phyloP scores from a whole-genome alignment of 1,140 invertebrate genomes.

The Eupeodes corollae region DNA sequence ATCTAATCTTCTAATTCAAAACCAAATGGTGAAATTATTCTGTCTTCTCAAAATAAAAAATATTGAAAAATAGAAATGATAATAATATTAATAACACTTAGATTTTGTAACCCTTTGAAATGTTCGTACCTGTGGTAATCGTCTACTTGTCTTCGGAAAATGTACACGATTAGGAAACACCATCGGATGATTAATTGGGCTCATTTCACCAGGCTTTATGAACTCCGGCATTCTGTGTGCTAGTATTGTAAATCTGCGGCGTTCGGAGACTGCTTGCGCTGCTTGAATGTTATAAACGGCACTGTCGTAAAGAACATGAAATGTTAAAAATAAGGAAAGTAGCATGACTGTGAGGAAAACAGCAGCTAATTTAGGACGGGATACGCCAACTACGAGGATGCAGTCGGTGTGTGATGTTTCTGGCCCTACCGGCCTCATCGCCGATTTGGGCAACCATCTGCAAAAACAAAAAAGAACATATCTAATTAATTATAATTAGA shows the following conservation, averaged over 20 bases:
- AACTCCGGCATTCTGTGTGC: conserved; percentile 21
- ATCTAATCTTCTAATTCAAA: no score
- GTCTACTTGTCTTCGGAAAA: conserved; percentile 40
- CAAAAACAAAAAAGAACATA: conserved; percentile 10
- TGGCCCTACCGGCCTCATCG: conserved; percentile 62
- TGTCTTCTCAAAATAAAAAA: no score
- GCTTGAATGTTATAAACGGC: conserved; percentile 63
- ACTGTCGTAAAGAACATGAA: conserved; percentile 70
- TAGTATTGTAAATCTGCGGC: conserved; percentile 5
- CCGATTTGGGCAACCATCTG: conserved; percentile 66
- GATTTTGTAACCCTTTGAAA: neutral
- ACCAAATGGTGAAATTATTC: no score
- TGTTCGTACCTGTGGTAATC: conserved; percentile 44
- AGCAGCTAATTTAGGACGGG: conserved; percentile 64
- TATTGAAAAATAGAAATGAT: no score
- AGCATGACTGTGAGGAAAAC: conserved; percentile 64
- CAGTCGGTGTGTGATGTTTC: conserved; percentile 58
- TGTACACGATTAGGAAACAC: conserved; percentile 38
- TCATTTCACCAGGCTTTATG: conserved; percentile 24
- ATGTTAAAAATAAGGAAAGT: conserved; percentile 65
- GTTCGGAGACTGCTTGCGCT: conserved; percentile 29
- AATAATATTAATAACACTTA: neutral
- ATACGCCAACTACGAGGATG: conserved; percentile 64
- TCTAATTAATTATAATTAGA: neutral
- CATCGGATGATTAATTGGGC: conserved; percentile 35